Evolutionary conservation across 2,888 invertebrate genomes (phyloP), one percentile per base, ranked within the genome.

Genomic region (Lamproptera curius): DNA sequence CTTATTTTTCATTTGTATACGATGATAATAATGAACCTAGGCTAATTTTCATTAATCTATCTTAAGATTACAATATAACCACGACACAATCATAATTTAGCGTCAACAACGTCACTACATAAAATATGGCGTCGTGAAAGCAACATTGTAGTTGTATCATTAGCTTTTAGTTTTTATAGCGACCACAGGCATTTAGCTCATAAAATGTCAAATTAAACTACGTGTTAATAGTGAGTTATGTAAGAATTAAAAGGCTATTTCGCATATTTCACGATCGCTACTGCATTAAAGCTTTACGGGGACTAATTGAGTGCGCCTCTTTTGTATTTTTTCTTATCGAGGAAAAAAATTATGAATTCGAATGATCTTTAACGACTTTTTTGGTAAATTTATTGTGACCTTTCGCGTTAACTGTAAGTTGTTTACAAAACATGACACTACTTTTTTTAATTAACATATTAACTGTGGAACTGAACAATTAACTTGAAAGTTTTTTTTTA

Each of bases 141-240:
- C 67, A 63, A 70, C 72, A 60, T 62, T 70, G 71, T 71, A 61
- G 41, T 41, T 26, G 55, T 58, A 63, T 66, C 59, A 65, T 63
- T 64, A 63, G 60, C 52, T 62, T 53, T 59, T 47, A 50, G 41
- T 50, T 64, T 67, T 67, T 63, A 67, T 62, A 55, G 50, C 54
- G 51, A 55, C 57, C 60, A 56, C 56, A 54, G 58, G 51, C 56
- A 55, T 42, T 52, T 55, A 26, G 53, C 43, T 63, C 62, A 58
- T 70, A 63, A 72, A 67, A 63, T 58, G 68, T 63, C 66, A 61
- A 56, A 64, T 60, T 59, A 61, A 67, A 67, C 62, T 62, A 65
- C 59, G 61, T 67, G 62, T 69, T 71, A 65, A 63, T 66, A 64
- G 62, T 70, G 64, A 71, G 66, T 68, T 70, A 69, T 66, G 57